These are phyloP conservation scores for Scortum barcoo DNA, from an alignment of 2,113 vertebrate species.

Conservation along the genomic window DNA sequence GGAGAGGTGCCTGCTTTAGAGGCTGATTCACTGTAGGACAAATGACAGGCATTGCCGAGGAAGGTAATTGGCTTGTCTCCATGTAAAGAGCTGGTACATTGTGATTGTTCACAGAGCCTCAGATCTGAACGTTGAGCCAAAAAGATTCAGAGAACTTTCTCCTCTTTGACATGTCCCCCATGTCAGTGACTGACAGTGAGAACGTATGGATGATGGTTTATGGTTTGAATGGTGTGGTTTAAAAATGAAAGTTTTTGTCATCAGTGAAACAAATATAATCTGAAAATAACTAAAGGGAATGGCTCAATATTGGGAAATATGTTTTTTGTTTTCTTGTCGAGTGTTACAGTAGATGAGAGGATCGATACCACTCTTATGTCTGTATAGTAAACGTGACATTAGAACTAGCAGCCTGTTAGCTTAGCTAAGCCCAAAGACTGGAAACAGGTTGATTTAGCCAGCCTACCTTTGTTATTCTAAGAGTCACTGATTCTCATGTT, in stretches of 20 bases:
- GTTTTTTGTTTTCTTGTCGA: neutral
- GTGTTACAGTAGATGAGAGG: too few species aligned
- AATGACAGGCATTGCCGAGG: conserved; percentile 72
- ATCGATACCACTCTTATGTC: neutral
- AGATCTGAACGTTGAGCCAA: conserved; percentile 37
- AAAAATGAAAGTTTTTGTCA: conserved; percentile 35
- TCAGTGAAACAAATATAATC: conserved; percentile 40
- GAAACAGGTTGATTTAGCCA: neutral
- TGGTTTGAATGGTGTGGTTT: conserved; percentile 4
- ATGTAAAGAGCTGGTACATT: conserved; percentile 55
- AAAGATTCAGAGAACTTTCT: conserved; percentile 34
- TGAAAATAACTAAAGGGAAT: conserved; percentile 1
- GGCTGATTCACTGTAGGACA: conserved; percentile 72
- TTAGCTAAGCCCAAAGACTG: neutral
- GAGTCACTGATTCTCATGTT: neutral
- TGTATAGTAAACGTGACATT: neutral
- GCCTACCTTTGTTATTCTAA: neutral
- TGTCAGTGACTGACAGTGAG: conserved; percentile 72
- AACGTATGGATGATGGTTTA: conserved; percentile 53
- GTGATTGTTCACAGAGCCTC: conserved; percentile 70
- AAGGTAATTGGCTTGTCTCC: conserved; percentile 72
- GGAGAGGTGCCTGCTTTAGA: conserved; percentile 63
- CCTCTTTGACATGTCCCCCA: conserved; percentile 31
- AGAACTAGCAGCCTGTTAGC: neutral
- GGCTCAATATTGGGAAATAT: too few species aligned